Evolutionary conservation across 92 coral and sea anemone species (phyloP), one percentile per base, ranked within the genome.

Genomic region (Actinostola sp.): DNA sequence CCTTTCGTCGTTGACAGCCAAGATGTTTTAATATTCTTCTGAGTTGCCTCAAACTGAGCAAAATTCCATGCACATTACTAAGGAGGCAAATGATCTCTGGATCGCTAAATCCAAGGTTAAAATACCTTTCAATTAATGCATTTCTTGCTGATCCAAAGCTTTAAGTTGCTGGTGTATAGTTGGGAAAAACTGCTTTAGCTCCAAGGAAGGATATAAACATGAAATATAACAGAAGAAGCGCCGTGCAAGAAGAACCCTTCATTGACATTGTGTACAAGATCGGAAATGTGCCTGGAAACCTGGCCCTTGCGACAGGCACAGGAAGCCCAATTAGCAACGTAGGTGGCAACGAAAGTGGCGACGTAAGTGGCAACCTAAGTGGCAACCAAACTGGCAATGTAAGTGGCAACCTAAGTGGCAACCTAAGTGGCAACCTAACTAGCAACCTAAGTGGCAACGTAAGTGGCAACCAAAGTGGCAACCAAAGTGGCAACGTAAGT

Each of bases 21-120:
- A 61, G 55, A 28, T 45, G 41, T 43, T 36, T 74, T 48, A 62
- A 60, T 19, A 74, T 58, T 74, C 80, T 61, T 67, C 62, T 61
- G 17, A 74, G 80, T 61, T 74, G 80, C 24, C 80, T 65, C 20
- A 74, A 44, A 54, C 80, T 74, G 28, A 74, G 67, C 24, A 43
- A 30, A 67, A 74, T 74, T 45, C 80, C 80, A 74, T 61, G 80
- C 30, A 74, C 27, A 49, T 62, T 74, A 36, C 25, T 44, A 43
- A 73, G 43, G 35, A 59, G 61, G 17, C 27, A 38, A 30, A 73
- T 30, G 38, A 73, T 73, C 49, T 73, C 79, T 53, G 31, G 20
- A 11, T 31, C 60, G 15, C 60, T 53, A 8, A 48, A 17, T 48
- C 54, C 54, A 48, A 48, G 54, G 54, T 48, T 48, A 17, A 48